Percentiles rank a stretch among this genome's conserved stretches.
Evolutionary conservation across 1,140 invertebrate genomes (phyloP).

Genomic region (Pseudachorutes palmiensis): DNA sequence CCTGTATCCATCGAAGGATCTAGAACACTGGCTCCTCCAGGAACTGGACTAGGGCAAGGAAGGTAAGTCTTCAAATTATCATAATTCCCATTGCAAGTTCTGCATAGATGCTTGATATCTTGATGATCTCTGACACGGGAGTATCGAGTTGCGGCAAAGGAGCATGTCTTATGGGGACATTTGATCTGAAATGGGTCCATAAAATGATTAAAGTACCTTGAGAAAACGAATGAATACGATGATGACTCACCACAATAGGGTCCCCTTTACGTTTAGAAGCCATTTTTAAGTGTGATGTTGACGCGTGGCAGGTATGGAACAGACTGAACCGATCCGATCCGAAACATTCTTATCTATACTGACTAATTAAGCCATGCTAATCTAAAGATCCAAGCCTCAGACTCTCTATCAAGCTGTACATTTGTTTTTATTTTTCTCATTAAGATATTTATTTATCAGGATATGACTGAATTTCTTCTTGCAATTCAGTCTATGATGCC

Average conservation of each 20-base stretch:
- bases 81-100: background rate
- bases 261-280: background rate
- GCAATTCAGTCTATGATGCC: too few relatives aligned
- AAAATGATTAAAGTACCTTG: background rate
- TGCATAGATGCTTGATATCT: background rate
- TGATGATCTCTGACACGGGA: background rate
- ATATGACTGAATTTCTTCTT: too few relatives aligned
- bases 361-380: too few relatives aligned
- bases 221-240: background rate
- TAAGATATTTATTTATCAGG: too few relatives aligned
- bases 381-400: too few relatives aligned
- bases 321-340: too few relatives aligned
- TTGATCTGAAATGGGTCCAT: background rate
- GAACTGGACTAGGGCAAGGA: background rate
- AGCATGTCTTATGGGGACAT: background rate
- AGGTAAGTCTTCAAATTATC: background rate
- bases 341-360: too few relatives aligned
- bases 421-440: too few relatives aligned
- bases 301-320: too few relatives aligned
- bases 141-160: background rate
- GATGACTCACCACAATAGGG: background rate
- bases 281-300: background rate
- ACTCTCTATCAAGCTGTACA: too few relatives aligned
- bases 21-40: background rate
- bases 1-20: background rate